Evolutionary conservation across 1,140 invertebrate genomes (phyloP).

Genomic region (Apocrypta bakeri): DNA sequence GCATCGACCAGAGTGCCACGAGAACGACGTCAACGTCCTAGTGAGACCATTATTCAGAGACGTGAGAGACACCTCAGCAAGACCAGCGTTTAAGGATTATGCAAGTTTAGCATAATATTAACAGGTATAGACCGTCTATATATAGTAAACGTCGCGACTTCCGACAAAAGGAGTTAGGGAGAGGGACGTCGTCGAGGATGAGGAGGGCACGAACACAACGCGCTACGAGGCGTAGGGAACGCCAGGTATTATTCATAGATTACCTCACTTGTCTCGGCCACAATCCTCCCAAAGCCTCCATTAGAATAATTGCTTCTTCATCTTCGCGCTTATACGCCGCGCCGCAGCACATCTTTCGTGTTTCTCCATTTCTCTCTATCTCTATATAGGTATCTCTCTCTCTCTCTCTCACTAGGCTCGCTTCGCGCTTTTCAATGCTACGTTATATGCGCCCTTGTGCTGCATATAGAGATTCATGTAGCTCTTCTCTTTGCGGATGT

Average conservation of each 20-base stretch:
- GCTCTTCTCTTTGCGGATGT: neutral
- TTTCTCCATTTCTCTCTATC: conserved; percentile 18
- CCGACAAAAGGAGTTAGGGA: conserved; percentile 17
- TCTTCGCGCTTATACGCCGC: conserved; percentile 68
- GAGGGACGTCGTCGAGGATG: conserved; percentile 33
- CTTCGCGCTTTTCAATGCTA: conserved; percentile 24
- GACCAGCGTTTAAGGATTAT: conserved; percentile 69
- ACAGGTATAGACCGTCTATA: conserved; percentile 53
- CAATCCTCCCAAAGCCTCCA: conserved; percentile 71
- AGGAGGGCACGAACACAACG: conserved; percentile 10
- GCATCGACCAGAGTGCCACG: neutral
- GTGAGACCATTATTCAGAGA: conserved; percentile 38
- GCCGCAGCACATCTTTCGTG: conserved; percentile 55
- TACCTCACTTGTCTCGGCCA: conserved; percentile 71
- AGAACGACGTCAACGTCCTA: neutral
- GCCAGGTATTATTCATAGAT: conserved; percentile 72
- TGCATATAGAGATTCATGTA: neutral
- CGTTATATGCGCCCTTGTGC: neutral
- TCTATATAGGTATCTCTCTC: neutral
- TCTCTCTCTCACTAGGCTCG: neutral
- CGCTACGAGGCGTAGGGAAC: neutral
- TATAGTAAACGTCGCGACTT: conserved; percentile 43
- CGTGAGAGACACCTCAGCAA: conserved; percentile 50
- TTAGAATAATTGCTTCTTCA: conserved; percentile 75
- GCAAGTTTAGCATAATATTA: conserved; percentile 71